Conservation (phyloP, 2,113 vertebrate genomes). For the Cyanoderma ruficeps region DNA sequence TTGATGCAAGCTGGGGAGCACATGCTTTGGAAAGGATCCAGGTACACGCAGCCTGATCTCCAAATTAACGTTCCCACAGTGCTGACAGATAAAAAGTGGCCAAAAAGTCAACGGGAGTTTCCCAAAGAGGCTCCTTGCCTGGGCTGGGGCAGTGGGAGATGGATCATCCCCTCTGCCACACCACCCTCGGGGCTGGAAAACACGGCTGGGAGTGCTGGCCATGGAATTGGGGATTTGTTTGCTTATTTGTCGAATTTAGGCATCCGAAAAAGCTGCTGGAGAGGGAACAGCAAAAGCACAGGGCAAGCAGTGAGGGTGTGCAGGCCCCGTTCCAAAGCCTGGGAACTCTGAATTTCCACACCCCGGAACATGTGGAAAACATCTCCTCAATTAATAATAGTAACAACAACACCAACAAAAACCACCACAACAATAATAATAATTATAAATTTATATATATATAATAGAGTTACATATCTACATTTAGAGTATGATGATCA, state of each 20-base stretch:
- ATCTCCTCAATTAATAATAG: too few relatives aligned
- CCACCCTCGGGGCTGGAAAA: background rate
- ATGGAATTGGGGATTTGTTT: background rate
- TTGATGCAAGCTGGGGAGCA: constrained; percentile 50
- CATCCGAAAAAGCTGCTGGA: background rate
- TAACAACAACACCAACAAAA: too few relatives aligned
- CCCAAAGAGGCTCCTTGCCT: constrained; percentile 5
- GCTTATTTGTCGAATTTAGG: background rate
- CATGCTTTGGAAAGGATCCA: constrained; percentile 46
- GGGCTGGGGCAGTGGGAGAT: background rate
- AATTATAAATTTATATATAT: too few relatives aligned
- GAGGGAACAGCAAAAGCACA: background rate
- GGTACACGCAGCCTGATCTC: background rate
- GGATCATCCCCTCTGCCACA: background rate
- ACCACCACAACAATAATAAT: too few relatives aligned
- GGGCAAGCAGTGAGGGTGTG: background rate
- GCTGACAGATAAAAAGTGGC: constrained; percentile 49
- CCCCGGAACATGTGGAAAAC: background rate
- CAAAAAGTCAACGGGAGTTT: constrained; percentile 38
- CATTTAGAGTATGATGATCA: background rate
- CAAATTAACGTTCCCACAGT: constrained; percentile 44
- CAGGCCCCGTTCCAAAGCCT: background rate
- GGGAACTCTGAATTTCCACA: background rate
- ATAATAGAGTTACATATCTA: background rate
- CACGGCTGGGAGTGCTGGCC: background rate